A percentile compares a stretch with the other conserved stretches of the same genome.
These are phyloP conservation scores for Oplegnathus fasciatus DNA, from an alignment of 2,113 vertebrate genomes.

Conservation along the genomic window DNA sequence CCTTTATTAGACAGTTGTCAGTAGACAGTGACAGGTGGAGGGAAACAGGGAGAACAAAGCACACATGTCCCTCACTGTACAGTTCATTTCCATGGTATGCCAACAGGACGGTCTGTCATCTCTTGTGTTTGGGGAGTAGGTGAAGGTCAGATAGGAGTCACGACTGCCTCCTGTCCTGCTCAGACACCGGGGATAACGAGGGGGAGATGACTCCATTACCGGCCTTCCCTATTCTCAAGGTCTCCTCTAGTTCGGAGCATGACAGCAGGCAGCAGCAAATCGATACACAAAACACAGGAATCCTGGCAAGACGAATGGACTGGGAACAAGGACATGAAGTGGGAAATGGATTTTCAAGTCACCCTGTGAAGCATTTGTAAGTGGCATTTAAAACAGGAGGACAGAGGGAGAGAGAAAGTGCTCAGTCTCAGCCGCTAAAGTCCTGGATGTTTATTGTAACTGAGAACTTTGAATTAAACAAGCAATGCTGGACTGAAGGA, in stretches of 20 bases:
- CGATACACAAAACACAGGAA: slow-evolving; percentile 78
- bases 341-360: slow-evolving; percentile 82
- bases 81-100: neutral
- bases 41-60: neutral
- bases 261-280: slow-evolving; percentile 75
- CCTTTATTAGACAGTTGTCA: neutral
- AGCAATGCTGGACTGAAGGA: neutral
- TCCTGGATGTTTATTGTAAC: slow-evolving; percentile 37
- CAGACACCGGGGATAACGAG: slow-evolving; percentile 52
- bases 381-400: slow-evolving; percentile 73
- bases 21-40: neutral
- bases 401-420: slow-evolving; percentile 29
- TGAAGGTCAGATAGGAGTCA: slow-evolving; percentile 39
- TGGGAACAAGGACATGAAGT: slow-evolving; percentile 71
- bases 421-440: slow-evolving; percentile 16
- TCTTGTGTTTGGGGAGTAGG: slow-evolving; percentile 37
- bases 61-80: neutral
- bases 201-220: slow-evolving; percentile 68
- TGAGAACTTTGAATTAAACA: neutral
- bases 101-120: slow-evolving; percentile 16
- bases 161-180: slow-evolving; percentile 17
- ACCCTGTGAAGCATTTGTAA: slow-evolving; percentile 70
- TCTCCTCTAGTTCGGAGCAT: slow-evolving; percentile 53
- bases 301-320: slow-evolving; percentile 77
- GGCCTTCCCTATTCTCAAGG: slow-evolving; percentile 57